These are phyloP conservation scores for Gymnorhina tibicen DNA, from an alignment of 2,113 vertebrate genomes.

Conservation along the genomic window DNA sequence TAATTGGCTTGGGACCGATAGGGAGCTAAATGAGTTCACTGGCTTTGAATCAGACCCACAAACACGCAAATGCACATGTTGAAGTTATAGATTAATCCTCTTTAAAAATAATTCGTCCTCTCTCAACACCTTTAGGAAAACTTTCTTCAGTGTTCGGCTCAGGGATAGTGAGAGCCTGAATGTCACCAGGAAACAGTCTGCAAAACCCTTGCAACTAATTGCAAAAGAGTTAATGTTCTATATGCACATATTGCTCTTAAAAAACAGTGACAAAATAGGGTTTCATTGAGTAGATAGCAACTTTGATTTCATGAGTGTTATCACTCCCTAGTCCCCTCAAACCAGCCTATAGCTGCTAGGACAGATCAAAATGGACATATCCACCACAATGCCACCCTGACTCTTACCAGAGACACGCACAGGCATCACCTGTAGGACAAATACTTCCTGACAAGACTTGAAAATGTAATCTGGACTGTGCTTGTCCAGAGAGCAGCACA, in stretches of 20 bases:
- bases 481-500: background rate
- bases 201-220: background rate
- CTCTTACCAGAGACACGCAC: background rate
- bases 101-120: slow-evolving; percentile 12
- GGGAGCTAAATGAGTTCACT: background rate
- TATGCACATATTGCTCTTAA: background rate
- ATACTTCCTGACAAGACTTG: background rate
- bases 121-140: background rate
- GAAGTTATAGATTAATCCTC: slow-evolving; percentile 1
- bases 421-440: background rate
- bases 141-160: background rate
- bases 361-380: background rate
- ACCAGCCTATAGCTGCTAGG: background rate
- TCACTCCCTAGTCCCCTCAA: background rate
- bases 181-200: background rate
- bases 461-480: background rate
- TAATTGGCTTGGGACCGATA: background rate
- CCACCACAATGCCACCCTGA: background rate
- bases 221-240: background rate
- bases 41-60: slow-evolving; percentile 23
- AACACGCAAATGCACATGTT: background rate
- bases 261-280: background rate
- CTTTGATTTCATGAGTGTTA: background rate
- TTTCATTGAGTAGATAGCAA: background rate
- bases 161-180: background rate